phyloP scores from a whole-genome alignment of 2,113 vertebrate genomes.

The Ovis aries region ARS-UI_Ramb_v3.0 NC_056055.1:206822001-206822500 shows the following conservation, averaged over 20 bases:
- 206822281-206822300: accelerated
- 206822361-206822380: not conserved
- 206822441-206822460: not conserved
- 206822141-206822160: not conserved
- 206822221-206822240: not conserved
- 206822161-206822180: not conserved
- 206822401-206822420: accelerated
- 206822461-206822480: not conserved
- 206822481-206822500: not conserved
- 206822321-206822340: not conserved
- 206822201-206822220: not conserved
- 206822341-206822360: not conserved
- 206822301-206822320: accelerated
- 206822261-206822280: not conserved
- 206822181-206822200: not conserved
- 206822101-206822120: not conserved
- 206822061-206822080: not conserved
- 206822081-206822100: not conserved
- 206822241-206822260: accelerated
- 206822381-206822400: not conserved
- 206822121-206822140: not conserved
- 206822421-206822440: not conserved
- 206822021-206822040: not conserved
- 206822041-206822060: not conserved
- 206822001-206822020: not conserved